Conservation (phyloP, 35 echinoderm and acorn worm genomes). For the Nesometra sesokonis region DNA sequence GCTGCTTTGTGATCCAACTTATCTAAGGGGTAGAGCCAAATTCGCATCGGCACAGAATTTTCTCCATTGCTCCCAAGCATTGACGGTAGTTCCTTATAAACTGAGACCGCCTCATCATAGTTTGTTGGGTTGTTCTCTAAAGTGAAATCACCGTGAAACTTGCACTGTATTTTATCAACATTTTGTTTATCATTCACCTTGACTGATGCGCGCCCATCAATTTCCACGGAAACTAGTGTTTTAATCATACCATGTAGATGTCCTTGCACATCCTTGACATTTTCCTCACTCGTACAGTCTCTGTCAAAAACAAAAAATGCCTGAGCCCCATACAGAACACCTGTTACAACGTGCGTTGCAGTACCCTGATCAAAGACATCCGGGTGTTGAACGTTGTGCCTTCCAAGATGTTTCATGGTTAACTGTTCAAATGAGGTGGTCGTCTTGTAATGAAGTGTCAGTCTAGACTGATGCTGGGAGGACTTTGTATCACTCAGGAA, state of each 20-base stretch:
- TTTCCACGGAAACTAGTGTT: neutral
- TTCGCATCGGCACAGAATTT: slow-evolving; percentile 3
- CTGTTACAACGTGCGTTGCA: slow-evolving; percentile 24
- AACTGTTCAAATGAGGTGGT: slow-evolving; percentile 33
- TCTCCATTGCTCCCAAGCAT: slow-evolving; percentile 18
- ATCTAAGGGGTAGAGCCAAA: slow-evolving; percentile 20
- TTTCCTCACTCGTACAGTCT: neutral
- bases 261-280: neutral
- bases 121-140: slow-evolving; percentile 14
- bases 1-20: slow-evolving; percentile 12
- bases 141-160: slow-evolving; percentile 20
- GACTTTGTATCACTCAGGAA: neutral
- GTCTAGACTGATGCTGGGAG: neutral
- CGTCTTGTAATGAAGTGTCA: slow-evolving; percentile 20
- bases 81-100: slow-evolving; percentile 14
- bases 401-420: slow-evolving; percentile 12
- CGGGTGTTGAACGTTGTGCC: neutral
- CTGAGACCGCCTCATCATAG: slow-evolving; percentile 7
- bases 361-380: neutral
- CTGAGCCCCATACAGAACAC: slow-evolving; percentile 14
- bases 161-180: slow-evolving; percentile 1
- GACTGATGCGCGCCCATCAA: neutral
- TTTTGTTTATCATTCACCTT: neutral
- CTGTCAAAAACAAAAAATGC: slow-evolving; percentile 24
- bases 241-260: neutral